Evolutionary conservation across 2,888 invertebrate genomes (phyloP).

Genomic region (Peribatodes rhomboidaria): DNA sequence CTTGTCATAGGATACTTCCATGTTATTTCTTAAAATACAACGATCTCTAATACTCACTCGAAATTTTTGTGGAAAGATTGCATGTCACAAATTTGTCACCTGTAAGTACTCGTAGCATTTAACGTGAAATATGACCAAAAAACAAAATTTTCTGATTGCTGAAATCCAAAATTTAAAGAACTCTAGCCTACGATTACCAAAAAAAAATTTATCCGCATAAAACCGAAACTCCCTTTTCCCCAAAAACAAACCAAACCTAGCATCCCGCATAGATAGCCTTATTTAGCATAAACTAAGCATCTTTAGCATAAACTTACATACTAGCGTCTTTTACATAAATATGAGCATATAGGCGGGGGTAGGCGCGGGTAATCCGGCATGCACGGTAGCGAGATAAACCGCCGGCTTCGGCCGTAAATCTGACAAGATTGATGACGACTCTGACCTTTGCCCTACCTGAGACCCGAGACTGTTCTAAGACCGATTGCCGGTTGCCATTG

Average conservation of each 20-base stretch:
- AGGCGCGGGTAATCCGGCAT: slow-evolving; percentile 56
- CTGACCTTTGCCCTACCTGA: slow-evolving; percentile 62
- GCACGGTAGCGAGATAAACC: slow-evolving; percentile 69
- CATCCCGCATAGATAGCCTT: slow-evolving; percentile 26
- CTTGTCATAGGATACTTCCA: too few relatives aligned
- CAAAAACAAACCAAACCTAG: slow-evolving; percentile 14
- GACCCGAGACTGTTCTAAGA: slow-evolving; percentile 46
- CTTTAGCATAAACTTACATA: slow-evolving; percentile 36
- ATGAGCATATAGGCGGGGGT: slow-evolving; percentile 33
- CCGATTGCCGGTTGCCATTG: slow-evolving; percentile 45
- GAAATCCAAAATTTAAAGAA: too few relatives aligned
- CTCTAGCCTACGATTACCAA: too few relatives aligned
- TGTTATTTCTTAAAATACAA: too few relatives aligned
- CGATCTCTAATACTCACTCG: too few relatives aligned
- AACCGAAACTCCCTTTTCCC: neutral
- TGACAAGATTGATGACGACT: slow-evolving; percentile 75
- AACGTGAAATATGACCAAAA: too few relatives aligned
- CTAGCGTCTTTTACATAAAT: slow-evolving; percentile 43
- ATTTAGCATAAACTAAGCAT: slow-evolving; percentile 36
- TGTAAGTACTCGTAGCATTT: too few relatives aligned
- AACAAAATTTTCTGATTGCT: too few relatives aligned
- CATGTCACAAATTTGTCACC: too few relatives aligned
- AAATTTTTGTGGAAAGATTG: too few relatives aligned
- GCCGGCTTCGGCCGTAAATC: slow-evolving; percentile 67
- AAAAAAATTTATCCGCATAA: neutral